Base-by-base conservation (phyloP, 2,113 vertebrate genomes). In the Taxidea taxus region DNA sequence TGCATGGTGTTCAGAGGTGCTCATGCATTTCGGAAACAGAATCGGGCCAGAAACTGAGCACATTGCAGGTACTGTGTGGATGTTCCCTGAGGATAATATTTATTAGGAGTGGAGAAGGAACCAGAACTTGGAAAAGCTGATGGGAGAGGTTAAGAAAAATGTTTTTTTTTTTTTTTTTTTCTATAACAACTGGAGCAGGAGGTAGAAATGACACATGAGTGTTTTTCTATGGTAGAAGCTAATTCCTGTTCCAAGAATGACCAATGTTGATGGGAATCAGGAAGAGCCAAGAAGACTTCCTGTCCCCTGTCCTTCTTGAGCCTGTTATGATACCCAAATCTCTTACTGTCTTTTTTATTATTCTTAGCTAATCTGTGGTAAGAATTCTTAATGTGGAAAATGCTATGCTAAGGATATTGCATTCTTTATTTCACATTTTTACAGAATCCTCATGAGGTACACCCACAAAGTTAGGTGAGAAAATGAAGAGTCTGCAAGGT, bases 81-180 rank as follows among this genome's bases (percentile, higher is more conserved):
- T 8, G 25, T 80, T 80, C 78, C 44, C 56, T 80, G 56, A 49
- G n/a, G 23, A 90, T 29, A 85, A 70, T 87, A 68, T 75, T 68
- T 84, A 90, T 77, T 64, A 75, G 75, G 37, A 75, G 15, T 37
- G 42, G 7, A 70, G 23, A 94, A 81, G 93, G 82, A 92, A 60
- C 4, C 6, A 11, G 20, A 47, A 60, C 39, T 58, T 93, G 31
- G 31, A 56, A 93, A 92, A 90, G 12, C 20, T 84, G 16, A 39
- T 12, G 10, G 18, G 44, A 89, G 44, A 68, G 5, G 27, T 42
- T 77, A 68, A 90, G 62, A 94, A 68, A 81, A 72, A 39, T 34
- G 13, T 37, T n/a, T n/a, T n/a, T n/a, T n/a, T n/a, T n/a, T n/a
- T n/a, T n/a, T n/a, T 81, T 84, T 80, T 91, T 72, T 20, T 14